Conservation (phyloP, 1,140 invertebrate genomes). For the Nasonia giraulti region DNA sequence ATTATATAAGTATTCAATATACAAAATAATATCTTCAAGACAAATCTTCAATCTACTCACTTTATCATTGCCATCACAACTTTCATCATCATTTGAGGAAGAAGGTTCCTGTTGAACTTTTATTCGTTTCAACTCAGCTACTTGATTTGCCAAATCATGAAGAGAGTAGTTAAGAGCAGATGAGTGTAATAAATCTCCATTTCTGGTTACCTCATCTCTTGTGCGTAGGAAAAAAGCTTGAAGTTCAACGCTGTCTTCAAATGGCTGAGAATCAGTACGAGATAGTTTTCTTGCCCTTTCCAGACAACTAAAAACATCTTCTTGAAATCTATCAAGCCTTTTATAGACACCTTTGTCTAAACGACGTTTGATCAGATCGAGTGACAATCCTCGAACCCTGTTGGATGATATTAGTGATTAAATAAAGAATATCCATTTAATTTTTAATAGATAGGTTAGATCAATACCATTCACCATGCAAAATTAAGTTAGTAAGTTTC, state of each 20-base stretch:
- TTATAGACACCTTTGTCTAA: slow-evolving; percentile 92
- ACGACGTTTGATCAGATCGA: slow-evolving; percentile 89
- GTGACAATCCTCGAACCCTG: slow-evolving; percentile 85
- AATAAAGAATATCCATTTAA: not conserved
- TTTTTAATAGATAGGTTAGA: too few species aligned
- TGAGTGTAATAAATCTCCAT: slow-evolving; percentile 88
- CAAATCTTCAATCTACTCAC: slow-evolving; percentile 51
- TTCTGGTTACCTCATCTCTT: slow-evolving; percentile 83
- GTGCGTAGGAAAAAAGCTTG: slow-evolving; percentile 93
- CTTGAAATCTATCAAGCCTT: slow-evolving; percentile 95
- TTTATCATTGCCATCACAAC: slow-evolving; percentile 75
- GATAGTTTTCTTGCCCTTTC: slow-evolving; percentile 91
- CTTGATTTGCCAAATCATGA: slow-evolving; percentile 81
- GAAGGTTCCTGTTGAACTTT: slow-evolving; percentile 85
- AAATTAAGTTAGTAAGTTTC: not conserved
- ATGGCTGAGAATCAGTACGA: slow-evolving; percentile 93
- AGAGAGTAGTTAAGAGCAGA: slow-evolving; percentile 89
- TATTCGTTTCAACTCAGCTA: slow-evolving; percentile 85
- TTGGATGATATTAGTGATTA: slow-evolving; percentile 27
- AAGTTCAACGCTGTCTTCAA: slow-evolving; percentile 95
- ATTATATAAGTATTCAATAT: not conserved
- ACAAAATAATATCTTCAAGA: not conserved
- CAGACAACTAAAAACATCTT: slow-evolving; percentile 96
- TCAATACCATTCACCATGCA: too few species aligned
- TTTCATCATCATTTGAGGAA: slow-evolving; percentile 83